These are phyloP conservation scores for Sigmodon hispidus DNA, from an alignment of 2,113 vertebrate genomes.

Conservation along the genomic window DNA sequence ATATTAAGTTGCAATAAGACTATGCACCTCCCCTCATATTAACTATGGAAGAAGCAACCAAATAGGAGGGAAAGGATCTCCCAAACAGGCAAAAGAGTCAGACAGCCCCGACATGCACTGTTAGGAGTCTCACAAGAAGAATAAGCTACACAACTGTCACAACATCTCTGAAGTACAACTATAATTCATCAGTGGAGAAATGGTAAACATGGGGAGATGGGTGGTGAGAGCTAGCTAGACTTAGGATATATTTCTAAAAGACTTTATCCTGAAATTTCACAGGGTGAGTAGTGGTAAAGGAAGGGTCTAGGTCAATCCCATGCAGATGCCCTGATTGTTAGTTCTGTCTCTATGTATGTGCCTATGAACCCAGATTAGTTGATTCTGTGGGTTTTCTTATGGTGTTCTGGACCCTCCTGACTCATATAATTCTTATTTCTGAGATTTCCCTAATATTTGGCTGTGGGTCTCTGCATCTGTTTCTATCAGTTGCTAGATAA, in stretches of 20 bases:
- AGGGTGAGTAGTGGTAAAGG: background rate
- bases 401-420: background rate
- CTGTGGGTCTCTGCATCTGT: background rate
- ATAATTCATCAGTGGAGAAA: background rate
- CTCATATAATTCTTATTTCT: background rate
- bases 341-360: background rate
- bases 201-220: background rate
- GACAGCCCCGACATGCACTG: background rate
- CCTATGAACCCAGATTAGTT: background rate
- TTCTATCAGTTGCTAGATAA: background rate
- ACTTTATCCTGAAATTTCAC: background rate
- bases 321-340: background rate
- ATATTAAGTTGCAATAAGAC: background rate
- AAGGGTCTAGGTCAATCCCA: background rate
- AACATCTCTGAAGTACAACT: background rate
- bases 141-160: background rate
- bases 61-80: background rate
- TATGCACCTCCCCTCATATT: background rate
- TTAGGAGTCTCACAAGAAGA: background rate
- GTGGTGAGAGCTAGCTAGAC: rapidly evolving
- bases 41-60: background rate
- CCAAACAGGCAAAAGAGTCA: background rate
- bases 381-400: background rate
- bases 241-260: background rate
- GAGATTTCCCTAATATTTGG: background rate